Conservation (phyloP, 64 coral and sea anemone genomes). For the Montipora efflorescens region DNA sequence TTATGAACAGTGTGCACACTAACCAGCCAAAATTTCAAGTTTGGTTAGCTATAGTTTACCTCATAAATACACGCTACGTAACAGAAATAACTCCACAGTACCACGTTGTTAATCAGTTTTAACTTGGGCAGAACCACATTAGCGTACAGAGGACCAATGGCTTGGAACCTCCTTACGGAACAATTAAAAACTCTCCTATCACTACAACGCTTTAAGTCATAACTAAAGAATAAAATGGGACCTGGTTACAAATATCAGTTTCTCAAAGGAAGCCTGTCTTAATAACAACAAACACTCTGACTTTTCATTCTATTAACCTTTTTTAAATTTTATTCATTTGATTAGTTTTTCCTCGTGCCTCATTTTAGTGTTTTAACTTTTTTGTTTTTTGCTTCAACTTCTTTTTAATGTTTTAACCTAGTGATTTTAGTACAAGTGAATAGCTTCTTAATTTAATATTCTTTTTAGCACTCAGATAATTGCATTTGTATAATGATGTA, state of each 20-base stretch:
- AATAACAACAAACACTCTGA: not conserved
- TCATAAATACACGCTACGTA: too few relatives aligned
- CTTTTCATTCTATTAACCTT: not conserved
- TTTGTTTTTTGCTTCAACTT: too few relatives aligned
- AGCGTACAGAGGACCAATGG: not conserved
- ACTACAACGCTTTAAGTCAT: not conserved
- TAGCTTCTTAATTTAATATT: too few relatives aligned
- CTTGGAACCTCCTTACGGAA: not conserved
- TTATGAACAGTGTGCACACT: too few relatives aligned
- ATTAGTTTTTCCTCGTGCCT: too few relatives aligned
- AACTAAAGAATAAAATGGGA: not conserved
- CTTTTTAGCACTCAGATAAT: not conserved
- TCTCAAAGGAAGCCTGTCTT: not conserved
- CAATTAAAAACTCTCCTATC: not conserved
- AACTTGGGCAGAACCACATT: not conserved
- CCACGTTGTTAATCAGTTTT: not conserved
- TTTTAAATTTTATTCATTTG: too few relatives aligned
- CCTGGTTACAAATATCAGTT: not conserved
- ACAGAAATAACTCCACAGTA: too few relatives aligned
- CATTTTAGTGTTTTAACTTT: too few relatives aligned
- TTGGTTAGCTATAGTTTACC: too few relatives aligned
- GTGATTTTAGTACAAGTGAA: too few relatives aligned
- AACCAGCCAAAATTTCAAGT: too few relatives aligned
- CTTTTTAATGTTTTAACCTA: too few relatives aligned
- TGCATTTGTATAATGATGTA: not conserved